Percentiles rank a stretch among this genome's conserved stretches.
These are phyloP conservation scores for Alsophila aescularia DNA, from an alignment of 2,888 invertebrate genomes.

Conservation along the genomic window DNA sequence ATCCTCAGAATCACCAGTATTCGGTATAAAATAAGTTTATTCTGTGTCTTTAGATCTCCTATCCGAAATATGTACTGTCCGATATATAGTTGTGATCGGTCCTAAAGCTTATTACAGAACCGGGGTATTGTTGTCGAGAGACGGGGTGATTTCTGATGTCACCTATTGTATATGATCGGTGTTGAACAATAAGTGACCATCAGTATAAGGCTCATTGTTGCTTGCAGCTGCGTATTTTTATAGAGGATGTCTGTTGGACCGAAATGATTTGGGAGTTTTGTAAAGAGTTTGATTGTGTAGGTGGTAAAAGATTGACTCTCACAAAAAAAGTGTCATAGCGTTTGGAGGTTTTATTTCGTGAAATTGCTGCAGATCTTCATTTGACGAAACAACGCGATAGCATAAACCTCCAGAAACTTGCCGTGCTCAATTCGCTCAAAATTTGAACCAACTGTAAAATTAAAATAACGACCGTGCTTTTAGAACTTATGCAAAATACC, in stretches of 20 bases:
- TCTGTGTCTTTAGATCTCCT: conserved; percentile 45
- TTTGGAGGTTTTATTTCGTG: background rate
- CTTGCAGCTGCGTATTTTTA: conserved; percentile 75
- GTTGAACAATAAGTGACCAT: conserved; percentile 80
- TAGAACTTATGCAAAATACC: conserved; percentile 53
- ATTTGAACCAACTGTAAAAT: conserved; percentile 28
- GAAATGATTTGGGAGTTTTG: conserved; percentile 58
- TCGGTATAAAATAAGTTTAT: conserved; percentile 48
- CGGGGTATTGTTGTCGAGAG: conserved; percentile 65
- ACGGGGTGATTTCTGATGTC: conserved; percentile 74
- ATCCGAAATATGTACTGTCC: conserved; percentile 57
- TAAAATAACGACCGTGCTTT: conserved; percentile 50
- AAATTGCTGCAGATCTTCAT: background rate
- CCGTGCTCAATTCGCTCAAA: conserved; percentile 18
- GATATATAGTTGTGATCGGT: conserved; percentile 59
- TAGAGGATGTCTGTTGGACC: conserved; percentile 65
- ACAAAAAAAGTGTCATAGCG: conserved; percentile 15
- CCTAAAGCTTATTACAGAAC: conserved; percentile 68
- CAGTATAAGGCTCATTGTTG: conserved; percentile 66
- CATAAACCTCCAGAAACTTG: conserved; percentile 23
- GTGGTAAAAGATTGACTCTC: conserved; percentile 30
- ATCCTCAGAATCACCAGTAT: conserved; percentile 43
- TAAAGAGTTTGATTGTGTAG: conserved; percentile 35
- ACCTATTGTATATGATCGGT: conserved; percentile 64
- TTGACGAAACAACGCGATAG: background rate